phyloP scores from a whole-genome alignment of 2,797 vertebrate species.

The Aplochiton taeniatus region DNA sequence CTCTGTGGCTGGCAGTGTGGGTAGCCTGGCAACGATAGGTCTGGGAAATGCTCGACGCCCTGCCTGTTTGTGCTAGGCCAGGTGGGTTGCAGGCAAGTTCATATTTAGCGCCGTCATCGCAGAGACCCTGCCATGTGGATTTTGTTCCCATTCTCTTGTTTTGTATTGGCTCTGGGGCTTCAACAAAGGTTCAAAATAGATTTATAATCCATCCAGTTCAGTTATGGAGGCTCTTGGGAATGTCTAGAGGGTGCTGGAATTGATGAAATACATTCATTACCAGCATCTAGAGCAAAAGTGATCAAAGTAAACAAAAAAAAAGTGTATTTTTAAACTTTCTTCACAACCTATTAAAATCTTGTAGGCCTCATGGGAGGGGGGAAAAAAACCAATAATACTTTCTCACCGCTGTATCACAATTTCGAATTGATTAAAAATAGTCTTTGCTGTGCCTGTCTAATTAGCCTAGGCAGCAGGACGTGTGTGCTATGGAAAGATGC shows the following conservation, averaged over 20 bases:
- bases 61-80: constrained; percentile 23
- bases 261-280: constrained; percentile 19
- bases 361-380: constrained; percentile 8
- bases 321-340: no score
- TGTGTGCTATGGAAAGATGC: background rate
- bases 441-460: constrained; percentile 12
- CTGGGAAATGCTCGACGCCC: constrained; percentile 26
- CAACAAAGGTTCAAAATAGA: constrained; percentile 7
- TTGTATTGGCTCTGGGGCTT: constrained; percentile 13
- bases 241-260: background rate
- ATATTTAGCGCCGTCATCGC: constrained; percentile 7
- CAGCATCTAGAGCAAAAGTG: background rate
- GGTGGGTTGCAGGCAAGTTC: constrained; percentile 29
- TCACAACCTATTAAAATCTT: background rate
- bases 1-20: constrained; percentile 36
- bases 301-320: no score
- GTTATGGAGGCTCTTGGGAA: background rate
- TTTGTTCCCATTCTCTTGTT: constrained; percentile 18
- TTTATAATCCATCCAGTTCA: background rate
- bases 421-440: constrained; percentile 9
- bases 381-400: constrained; percentile 6
- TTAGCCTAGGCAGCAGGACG: constrained; percentile 7
- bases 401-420: constrained; percentile 1
- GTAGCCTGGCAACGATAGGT: constrained; percentile 12
- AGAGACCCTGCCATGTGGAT: constrained; percentile 13